Base-by-base conservation (phyloP, 2,113 vertebrate genomes). In the Epinephelus lanceolatus region DNA sequence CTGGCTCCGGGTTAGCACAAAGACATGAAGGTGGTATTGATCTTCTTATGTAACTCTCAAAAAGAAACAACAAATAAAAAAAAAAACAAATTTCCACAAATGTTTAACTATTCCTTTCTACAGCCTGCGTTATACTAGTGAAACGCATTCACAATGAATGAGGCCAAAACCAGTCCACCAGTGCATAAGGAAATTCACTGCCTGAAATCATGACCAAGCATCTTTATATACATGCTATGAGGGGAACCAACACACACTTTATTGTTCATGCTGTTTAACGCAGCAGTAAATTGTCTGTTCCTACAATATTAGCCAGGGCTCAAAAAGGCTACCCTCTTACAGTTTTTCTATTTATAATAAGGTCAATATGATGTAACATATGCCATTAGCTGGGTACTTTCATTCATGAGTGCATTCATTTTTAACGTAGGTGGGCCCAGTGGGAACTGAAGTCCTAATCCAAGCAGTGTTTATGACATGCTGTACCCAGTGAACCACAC, bases 371-470 rank as follows among this genome's bases (percentile, higher is more conserved):
- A 88, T 67, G 70, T 72, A 84, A 81, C 55, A 40, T 68, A 68
- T 81, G 76, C 76, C 75, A 77, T 87, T 81, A 86, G 67, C 76
- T 30, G 53, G 76, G 30, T 65, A 19, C 57, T 80, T 78, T 83
- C 51, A 81, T 77, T 86, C 75, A 85, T 69, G 60, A 84, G 83
- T 71, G 77, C 75, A 21, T 78, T 65, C 11, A 61, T 78, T 76
- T 91, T 73, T 69, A 82, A 83, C 68, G 13, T n/a, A 76, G 76
- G 75, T 80, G 56, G 45, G 9, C 62, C 60, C 76, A 12, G 70
- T 76, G 84, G 68, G 69, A 80, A 40, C 42, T 62, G 47, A 66
- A 33, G 52, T 51, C 71, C 65, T 85, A 23, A 80, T 86, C 52
- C 51, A 47, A 27, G 65, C 73, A 55, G 37, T 42, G 78, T 82